phyloP scores from a whole-genome alignment of 2,888 invertebrate genomes.

The Capitulum mitella region DNA sequence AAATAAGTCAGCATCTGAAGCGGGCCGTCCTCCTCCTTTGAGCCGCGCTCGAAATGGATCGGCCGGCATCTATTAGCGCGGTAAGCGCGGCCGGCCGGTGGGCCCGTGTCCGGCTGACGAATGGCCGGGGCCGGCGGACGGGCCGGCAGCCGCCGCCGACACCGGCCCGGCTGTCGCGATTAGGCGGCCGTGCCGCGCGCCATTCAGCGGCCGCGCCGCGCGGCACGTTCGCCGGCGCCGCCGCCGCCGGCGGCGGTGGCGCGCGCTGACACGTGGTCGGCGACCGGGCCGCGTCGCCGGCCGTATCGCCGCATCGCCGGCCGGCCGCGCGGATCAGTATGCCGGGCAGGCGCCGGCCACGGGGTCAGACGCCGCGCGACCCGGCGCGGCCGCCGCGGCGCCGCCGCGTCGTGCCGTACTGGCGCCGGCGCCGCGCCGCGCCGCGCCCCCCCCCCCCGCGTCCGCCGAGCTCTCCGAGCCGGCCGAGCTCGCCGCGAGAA shows the following conservation, averaged over 20 bases:
- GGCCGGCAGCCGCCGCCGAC: neutral
- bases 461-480: neutral
- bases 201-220: neutral
- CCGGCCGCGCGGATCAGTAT: constrained; percentile 1
- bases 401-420: too few species aligned
- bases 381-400: neutral
- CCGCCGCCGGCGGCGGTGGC: neutral
- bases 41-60: neutral
- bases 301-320: neutral
- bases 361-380: neutral
- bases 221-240: neutral
- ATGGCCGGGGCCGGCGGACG: neutral
- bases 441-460: neutral
- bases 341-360: neutral
- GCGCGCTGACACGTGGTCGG: neutral
- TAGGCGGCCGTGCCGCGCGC: neutral
- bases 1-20: neutral
- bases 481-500: too few species aligned
- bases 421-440: too few species aligned
- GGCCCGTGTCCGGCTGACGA: neutral
- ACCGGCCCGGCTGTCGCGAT: neutral
- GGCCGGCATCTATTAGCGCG: neutral
- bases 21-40: neutral
- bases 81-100: neutral
- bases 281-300: neutral